These are phyloP conservation scores for Trachelus troglodyta DNA, from an alignment of 2,888 invertebrate genomes.

Conservation along the genomic window DNA sequence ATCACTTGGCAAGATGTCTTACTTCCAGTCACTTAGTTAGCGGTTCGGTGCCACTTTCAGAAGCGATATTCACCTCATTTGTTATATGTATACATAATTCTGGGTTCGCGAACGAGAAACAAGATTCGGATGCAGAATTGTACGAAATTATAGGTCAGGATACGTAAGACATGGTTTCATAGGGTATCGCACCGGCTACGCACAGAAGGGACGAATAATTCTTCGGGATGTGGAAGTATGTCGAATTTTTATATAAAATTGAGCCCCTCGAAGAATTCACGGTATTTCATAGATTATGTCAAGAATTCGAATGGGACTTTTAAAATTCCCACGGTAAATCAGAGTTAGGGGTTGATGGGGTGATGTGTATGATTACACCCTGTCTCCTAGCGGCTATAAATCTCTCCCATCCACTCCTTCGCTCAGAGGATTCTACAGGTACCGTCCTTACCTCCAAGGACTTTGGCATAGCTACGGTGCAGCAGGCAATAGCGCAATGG, in stretches of 20 bases:
- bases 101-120: slow-evolving; percentile 1
- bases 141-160: too few relatives aligned
- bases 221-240: too few relatives aligned
- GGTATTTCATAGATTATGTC: slow-evolving; percentile 42
- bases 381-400: slow-evolving; percentile 64
- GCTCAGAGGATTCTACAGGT: slow-evolving; percentile 46
- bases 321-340: slow-evolving; percentile 66
- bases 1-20: slow-evolving; percentile 33
- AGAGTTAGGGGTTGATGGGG: slow-evolving; percentile 63
- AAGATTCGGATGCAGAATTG: too few relatives aligned
- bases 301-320: slow-evolving; percentile 50
- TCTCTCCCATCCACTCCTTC: slow-evolving; percentile 45
- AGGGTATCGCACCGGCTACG: too few relatives aligned
- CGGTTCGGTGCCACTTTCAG: slow-evolving; percentile 28
- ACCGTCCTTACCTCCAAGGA: slow-evolving; percentile 35
- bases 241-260: too few relatives aligned
- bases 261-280: not conserved
- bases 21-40: slow-evolving; percentile 46
- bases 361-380: slow-evolving; percentile 66
- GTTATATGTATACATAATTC: slow-evolving; percentile 1
- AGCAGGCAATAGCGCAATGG: slow-evolving; percentile 34
- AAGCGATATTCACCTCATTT: slow-evolving; percentile 19
- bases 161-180: too few relatives aligned
- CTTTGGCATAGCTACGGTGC: slow-evolving; percentile 39
- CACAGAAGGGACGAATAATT: too few relatives aligned